These are phyloP conservation scores for Papilio protenor DNA, from an alignment of 2,888 invertebrate genomes.

Conservation along the genomic window DNA sequence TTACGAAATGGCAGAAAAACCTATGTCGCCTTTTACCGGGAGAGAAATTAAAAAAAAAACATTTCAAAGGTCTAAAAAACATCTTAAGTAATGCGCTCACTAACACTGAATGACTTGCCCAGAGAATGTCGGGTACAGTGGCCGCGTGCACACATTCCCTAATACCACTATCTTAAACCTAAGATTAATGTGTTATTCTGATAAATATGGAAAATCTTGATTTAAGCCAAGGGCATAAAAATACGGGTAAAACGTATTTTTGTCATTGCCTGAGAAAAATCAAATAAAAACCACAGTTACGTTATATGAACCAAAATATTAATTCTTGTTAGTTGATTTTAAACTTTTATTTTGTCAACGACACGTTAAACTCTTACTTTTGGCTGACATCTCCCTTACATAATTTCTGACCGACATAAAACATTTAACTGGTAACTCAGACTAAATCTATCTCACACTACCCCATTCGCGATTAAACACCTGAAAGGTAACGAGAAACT, in stretches of 20 bases:
- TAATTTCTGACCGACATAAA: background rate
- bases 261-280: no score
- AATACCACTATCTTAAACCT: conserved; percentile 67
- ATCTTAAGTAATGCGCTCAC: conserved; percentile 56
- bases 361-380: no score
- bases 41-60: conserved; percentile 58
- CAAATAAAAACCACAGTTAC: no score
- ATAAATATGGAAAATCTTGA: background rate
- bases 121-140: conserved; percentile 43
- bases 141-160: conserved; percentile 51
- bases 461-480: background rate
- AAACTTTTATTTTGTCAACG: no score
- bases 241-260: no score
- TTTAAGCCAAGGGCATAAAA: background rate
- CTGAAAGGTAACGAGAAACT: background rate
- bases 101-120: conserved; percentile 43
- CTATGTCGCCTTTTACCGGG: conserved; percentile 51
- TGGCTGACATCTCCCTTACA: no score
- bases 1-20: conserved; percentile 63
- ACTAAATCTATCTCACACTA: background rate
- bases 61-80: conserved; percentile 58
- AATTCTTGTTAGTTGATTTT: no score
- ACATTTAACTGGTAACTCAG: background rate
- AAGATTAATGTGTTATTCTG: background rate
- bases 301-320: no score